Percentiles rank a stretch among this genome's conserved stretches.
These are phyloP conservation scores for Tiliacea aurago DNA, from an alignment of 2,888 invertebrate genomes.

Conservation along the genomic window DNA sequence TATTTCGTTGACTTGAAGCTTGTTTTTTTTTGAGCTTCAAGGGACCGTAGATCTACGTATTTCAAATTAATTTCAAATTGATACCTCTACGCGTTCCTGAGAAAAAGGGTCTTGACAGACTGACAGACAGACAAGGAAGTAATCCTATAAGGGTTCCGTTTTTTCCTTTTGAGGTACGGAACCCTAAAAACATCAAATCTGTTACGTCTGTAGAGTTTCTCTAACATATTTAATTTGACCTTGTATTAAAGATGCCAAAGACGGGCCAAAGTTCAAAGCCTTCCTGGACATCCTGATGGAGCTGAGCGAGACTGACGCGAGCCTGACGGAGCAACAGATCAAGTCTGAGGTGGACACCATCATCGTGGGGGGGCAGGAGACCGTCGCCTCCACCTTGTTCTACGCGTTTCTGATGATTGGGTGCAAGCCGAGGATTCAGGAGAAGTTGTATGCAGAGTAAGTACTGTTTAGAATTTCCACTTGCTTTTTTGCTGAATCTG, in stretches of 20 bases:
- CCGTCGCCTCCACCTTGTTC: slow-evolving; percentile 82
- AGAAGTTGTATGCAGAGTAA: slow-evolving; percentile 80
- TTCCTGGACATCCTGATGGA: slow-evolving; percentile 90
- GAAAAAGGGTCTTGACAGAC: no score
- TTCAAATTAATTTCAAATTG: no score
- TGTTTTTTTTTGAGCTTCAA: no score
- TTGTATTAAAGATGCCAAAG: not conserved
- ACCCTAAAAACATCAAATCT: no score
- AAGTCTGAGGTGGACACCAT: slow-evolving; percentile 90
- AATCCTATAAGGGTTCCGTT: no score
- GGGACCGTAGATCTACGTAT: no score
- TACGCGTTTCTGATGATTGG: slow-evolving; percentile 83
- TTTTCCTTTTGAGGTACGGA: no score
- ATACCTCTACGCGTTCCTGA: no score
- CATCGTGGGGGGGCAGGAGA: slow-evolving; percentile 90
- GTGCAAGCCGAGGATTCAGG: slow-evolving; percentile 78
- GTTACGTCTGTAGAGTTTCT: no score
- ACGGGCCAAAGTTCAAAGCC: slow-evolving; percentile 78
- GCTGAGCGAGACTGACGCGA: slow-evolving; percentile 79
- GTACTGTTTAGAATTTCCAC: slow-evolving; percentile 44
- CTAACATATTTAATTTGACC: no score
- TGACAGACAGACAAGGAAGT: no score
- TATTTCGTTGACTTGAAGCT: no score
- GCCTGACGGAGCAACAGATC: slow-evolving; percentile 87
- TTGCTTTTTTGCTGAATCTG: not conserved